These are phyloP conservation scores for Spilogale gracilis DNA, from an alignment of 2,113 vertebrate species.

Conservation along the genomic window DNA sequence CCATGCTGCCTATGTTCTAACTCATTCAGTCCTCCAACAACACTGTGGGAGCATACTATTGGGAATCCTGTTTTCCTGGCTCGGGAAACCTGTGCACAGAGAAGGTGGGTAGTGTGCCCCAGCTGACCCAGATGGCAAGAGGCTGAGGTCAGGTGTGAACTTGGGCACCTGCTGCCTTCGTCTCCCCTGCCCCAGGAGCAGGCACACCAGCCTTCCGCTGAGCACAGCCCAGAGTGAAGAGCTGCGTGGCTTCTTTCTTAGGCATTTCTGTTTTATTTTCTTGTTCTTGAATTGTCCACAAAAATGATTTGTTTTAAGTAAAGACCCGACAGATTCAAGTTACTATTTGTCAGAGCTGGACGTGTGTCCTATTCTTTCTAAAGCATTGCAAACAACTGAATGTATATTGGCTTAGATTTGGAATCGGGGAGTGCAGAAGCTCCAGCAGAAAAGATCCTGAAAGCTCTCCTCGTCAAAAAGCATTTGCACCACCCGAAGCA, in stretches of 20 bases:
- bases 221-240: accelerated
- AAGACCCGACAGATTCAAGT: neutral
- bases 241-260: neutral
- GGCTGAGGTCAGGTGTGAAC: neutral
- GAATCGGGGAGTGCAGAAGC: neutral
- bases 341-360: neutral
- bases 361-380: neutral
- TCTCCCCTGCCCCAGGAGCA: too few species aligned
- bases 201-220: neutral
- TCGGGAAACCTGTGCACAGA: too few species aligned
- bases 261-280: neutral
- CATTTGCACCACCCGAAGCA: neutral
- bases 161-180: accelerated
- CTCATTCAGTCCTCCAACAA: accelerated
- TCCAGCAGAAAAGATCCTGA: neutral
- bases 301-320: neutral
- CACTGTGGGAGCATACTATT: neutral
- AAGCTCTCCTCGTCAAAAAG: neutral
- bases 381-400: neutral
- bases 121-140: neutral
- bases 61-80: neutral
- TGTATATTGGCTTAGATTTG: neutral
- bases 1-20: accelerated
- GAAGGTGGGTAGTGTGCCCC: neutral
- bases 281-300: neutral